These are phyloP conservation scores for Agonopterix heracliana DNA, from an alignment of 2,888 invertebrate species.

Conservation along the genomic window DNA sequence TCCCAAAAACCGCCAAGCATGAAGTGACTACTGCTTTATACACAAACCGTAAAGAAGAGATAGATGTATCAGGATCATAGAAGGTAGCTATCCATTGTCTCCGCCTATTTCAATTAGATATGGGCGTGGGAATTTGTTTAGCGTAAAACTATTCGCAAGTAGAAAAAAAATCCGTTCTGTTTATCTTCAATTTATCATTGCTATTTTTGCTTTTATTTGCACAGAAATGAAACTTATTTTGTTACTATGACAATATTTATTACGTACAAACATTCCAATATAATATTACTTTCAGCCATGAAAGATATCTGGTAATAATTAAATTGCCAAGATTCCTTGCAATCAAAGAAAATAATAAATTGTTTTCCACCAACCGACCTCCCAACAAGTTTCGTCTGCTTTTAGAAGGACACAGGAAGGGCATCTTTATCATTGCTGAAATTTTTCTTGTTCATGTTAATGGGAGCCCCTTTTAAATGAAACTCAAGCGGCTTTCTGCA, in stretches of 20 bases:
- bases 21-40: too few species aligned
- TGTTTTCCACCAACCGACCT: conserved; percentile 44
- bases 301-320: conserved; percentile 4
- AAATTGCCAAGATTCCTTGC: conserved; percentile 15
- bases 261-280: background rate
- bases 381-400: conserved; percentile 49
- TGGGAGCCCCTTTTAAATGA: conserved; percentile 53
- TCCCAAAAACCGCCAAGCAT: too few species aligned
- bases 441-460: conserved; percentile 57
- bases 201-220: too few species aligned
- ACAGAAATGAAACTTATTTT: too few species aligned
- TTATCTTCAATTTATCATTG: too few species aligned
- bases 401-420: conserved; percentile 51
- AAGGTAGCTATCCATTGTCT: too few species aligned
- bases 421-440: conserved; percentile 65
- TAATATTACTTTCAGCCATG: background rate
- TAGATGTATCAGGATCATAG: too few species aligned
- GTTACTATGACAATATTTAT: background rate
- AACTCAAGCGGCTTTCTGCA: conserved; percentile 52
- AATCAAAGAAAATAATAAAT: conserved; percentile 54
- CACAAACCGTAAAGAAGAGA: too few species aligned
- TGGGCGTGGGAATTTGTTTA: too few species aligned
- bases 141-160: too few species aligned
- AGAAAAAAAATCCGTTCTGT: too few species aligned
- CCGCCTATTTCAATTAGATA: too few species aligned